Percentiles rank a stretch among this genome's conserved stretches.
These are phyloP conservation scores for Varroa destructor DNA, from an alignment of 1,140 invertebrate species.

Conservation along the genomic window DNA sequence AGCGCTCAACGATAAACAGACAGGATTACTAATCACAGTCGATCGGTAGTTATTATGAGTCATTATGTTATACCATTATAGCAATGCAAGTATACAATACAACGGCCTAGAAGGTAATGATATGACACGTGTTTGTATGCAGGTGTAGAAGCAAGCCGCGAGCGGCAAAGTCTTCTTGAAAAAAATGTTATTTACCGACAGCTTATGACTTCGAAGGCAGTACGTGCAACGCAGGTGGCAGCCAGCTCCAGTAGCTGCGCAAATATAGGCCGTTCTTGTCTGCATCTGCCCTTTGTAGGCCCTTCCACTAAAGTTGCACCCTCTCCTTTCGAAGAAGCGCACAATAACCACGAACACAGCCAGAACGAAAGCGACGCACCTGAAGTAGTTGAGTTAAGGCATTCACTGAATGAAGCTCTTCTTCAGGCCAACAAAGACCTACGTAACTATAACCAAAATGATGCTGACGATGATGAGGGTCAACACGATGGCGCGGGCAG, in stretches of 20 bases:
- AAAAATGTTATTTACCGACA: constrained; percentile 24
- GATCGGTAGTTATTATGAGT: too few species aligned
- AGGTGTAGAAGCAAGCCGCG: constrained; percentile 1
- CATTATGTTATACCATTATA: too few species aligned
- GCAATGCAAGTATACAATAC: too few species aligned
- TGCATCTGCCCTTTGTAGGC: constrained; percentile 21
- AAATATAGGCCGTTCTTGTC: constrained; percentile 11
- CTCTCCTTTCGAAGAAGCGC: not conserved
- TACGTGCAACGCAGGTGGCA: constrained; percentile 7
- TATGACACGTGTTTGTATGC: not conserved
- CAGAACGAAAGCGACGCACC: not conserved
- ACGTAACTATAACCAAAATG: not conserved
- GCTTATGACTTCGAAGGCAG: constrained; percentile 18
- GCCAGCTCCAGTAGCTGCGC: not conserved
- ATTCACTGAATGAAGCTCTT: constrained; percentile 14
- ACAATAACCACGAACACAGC: too few species aligned
- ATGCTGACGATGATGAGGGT: constrained; percentile 6
- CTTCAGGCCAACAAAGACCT: constrained; percentile 25
- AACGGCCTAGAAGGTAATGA: too few species aligned
- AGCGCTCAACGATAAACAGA: too few species aligned
- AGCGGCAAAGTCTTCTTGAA: constrained; percentile 9
- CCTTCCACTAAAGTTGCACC: constrained; percentile 14
- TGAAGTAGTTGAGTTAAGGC: constrained; percentile 1
- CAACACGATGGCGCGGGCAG: not conserved
- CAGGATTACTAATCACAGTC: too few species aligned